Evolutionary conservation across 2,888 invertebrate genomes (phyloP), one percentile per base, ranked within the genome.

Genomic region (Mythimna albipuncta): DNA sequence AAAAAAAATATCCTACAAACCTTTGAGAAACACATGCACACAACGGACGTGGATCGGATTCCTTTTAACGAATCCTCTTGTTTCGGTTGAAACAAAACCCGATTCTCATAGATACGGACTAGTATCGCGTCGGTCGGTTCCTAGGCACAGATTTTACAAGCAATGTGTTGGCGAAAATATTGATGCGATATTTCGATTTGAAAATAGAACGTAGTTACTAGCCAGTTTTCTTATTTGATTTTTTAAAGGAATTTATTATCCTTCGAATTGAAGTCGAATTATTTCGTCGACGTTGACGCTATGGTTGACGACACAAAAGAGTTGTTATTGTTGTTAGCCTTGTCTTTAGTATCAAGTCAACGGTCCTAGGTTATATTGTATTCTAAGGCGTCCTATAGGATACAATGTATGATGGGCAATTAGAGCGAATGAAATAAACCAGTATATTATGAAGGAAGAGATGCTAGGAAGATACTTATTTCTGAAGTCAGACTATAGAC

Each of bases 21-120:
- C 41, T 35, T 77, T 71, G 57, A 62, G 32, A 68, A 82, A 54
- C 44, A 72, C 32, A 54, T 9, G 44, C 41, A 32, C 59, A 55
- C 41, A 55, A 52, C 58, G 64, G 47, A 50, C 32, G 26, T 59
- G 65, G 41, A 64, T 9, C 19, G 47, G 32, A 68, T 82, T 21
- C 68, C 58, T 77, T 76, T 82, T 67, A 82, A 72, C 72, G 55
- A 82, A 72, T 72, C 50, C 64, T 52, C 55, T 72, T 59, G 72
- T 82, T 78, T 72, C 66, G 63, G 44, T 54, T 19, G 32, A 38
- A 62, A 41, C 59, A 66, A 72, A 82, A 69, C 63, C 38, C 21
- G 44, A 58, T 66, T 55, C 13, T 57, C 35, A 38, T 38, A 65
- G 65, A 63, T 64, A 52, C 47, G 21, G 58, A 64, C 47, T 44